These are phyloP conservation scores for Actinia tenebrosa DNA, from an alignment of 64 coral and sea anemone species.

Conservation along the genomic window DNA sequence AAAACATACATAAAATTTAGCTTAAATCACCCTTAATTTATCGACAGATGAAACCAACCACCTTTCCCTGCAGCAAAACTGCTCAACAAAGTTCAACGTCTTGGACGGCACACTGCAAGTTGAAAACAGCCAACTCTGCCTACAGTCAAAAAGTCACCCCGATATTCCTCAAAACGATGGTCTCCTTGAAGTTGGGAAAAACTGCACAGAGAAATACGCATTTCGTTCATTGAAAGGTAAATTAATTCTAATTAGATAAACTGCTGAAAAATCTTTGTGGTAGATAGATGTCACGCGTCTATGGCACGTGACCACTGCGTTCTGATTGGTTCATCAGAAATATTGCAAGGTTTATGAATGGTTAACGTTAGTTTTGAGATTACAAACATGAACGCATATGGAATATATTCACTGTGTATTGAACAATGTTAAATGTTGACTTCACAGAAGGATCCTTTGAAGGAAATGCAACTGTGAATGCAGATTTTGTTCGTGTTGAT, in stretches of 20 bases:
- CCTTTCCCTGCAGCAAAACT: neutral
- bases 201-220: neutral
- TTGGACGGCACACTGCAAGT: neutral
- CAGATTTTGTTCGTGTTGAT: slow-evolving; percentile 15
- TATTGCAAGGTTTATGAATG: too few relatives aligned
- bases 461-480: slow-evolving; percentile 26
- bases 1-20: too few relatives aligned
- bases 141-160: neutral
- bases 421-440: neutral
- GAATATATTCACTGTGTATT: neutral
- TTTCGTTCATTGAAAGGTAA: neutral
- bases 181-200: neutral
- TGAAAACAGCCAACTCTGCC: neutral
- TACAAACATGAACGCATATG: too few relatives aligned
- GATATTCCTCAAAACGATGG: slow-evolving; percentile 5
- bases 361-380: too few relatives aligned
- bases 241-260: too few relatives aligned
- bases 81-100: neutral
- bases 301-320: too few relatives aligned
- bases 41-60: neutral
- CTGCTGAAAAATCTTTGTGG: too few relatives aligned
- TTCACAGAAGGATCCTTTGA: neutral
- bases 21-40: neutral
- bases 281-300: too few relatives aligned
- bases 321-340: too few relatives aligned